phyloP scores from a whole-genome alignment of 1,140 invertebrate species.

The Drosophila tani region DNA sequence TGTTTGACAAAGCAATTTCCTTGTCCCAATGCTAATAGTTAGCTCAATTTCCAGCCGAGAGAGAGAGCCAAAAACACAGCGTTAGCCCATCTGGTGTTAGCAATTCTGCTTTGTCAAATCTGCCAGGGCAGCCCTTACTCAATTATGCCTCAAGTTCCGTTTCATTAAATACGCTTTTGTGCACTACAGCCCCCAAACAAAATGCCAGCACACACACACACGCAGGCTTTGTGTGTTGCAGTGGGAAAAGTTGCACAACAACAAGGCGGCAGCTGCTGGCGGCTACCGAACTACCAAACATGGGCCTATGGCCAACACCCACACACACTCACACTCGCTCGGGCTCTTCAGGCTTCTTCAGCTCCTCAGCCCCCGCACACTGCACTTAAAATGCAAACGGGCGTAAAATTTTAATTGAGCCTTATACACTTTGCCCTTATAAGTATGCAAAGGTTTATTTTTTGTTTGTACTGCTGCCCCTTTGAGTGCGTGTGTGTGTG shows the following conservation, averaged over 20 bases:
- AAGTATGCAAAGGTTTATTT: conserved; percentile 70
- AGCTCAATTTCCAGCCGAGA: conserved; percentile 2
- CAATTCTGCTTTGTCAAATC: conserved; percentile 33
- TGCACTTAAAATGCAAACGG: conserved; percentile 72
- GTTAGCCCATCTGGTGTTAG: conserved; percentile 9
- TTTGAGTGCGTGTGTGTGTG: background rate
- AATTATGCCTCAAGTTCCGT: conserved; percentile 79
- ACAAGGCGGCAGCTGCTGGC: conserved; percentile 29
- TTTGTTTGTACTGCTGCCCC: conserved; percentile 19
- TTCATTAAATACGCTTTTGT: conserved; percentile 72
- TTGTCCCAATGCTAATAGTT: conserved; percentile 3
- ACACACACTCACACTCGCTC: background rate
- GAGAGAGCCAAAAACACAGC: background rate
- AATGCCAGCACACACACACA: conserved; percentile 18
- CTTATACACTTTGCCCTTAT: conserved; percentile 66
- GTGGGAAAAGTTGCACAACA: conserved; percentile 45
- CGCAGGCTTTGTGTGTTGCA: conserved; percentile 17
- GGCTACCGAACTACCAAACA: conserved; percentile 35
- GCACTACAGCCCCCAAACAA: conserved; percentile 44
- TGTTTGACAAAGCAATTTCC: conserved; percentile 9
- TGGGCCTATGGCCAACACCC: conserved; percentile 33
- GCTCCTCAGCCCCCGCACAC: conserved; percentile 7
- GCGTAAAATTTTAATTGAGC: conserved; percentile 84
- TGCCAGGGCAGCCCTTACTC: conserved; percentile 55
- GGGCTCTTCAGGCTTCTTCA: conserved; percentile 11